Evolutionary conservation across 2,797 vertebrate species (phyloP).

Genomic region (Erpetoichthys calabaricus): DNA sequence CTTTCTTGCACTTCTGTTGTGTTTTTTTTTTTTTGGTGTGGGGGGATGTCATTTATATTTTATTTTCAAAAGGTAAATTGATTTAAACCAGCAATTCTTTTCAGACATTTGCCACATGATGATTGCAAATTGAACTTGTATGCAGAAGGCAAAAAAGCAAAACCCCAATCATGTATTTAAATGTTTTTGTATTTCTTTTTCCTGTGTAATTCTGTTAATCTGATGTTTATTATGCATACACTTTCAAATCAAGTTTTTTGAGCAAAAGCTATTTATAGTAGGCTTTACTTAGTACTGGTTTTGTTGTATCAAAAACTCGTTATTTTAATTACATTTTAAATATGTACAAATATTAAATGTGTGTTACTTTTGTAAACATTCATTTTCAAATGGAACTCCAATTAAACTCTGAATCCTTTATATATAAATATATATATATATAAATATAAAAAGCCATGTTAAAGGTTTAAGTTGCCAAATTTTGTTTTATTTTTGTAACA

Average conservation of each 20-base stretch:
- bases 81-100: conserved; percentile 20
- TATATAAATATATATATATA: conserved; percentile 17
- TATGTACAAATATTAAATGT: conserved; percentile 75
- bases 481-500: conserved; percentile 43
- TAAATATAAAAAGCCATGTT: conserved; percentile 67
- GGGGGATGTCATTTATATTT: too few species aligned
- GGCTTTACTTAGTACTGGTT: conserved; percentile 79
- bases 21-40: conserved; percentile 14
- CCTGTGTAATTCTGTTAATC: conserved; percentile 65
- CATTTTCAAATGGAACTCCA: conserved; percentile 79
- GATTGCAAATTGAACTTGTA: conserved; percentile 66
- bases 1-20: conserved; percentile 17
- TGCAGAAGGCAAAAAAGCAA: conserved; percentile 60
- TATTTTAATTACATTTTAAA: conserved; percentile 89
- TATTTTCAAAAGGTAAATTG: neutral
- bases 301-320: conserved; percentile 81
- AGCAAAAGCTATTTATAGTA: conserved; percentile 86
- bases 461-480: conserved; percentile 87
- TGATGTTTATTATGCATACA: conserved; percentile 74
- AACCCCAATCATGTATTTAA: conserved; percentile 83
- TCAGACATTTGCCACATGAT: conserved; percentile 51
- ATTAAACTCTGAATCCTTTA: conserved; percentile 84
- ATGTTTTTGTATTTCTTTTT: conserved; percentile 57
- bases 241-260: conserved; percentile 82
- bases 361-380: conserved; percentile 88